phyloP scores from a whole-genome alignment of 2,888 invertebrate genomes.

The Galerucella pusilla region DNA sequence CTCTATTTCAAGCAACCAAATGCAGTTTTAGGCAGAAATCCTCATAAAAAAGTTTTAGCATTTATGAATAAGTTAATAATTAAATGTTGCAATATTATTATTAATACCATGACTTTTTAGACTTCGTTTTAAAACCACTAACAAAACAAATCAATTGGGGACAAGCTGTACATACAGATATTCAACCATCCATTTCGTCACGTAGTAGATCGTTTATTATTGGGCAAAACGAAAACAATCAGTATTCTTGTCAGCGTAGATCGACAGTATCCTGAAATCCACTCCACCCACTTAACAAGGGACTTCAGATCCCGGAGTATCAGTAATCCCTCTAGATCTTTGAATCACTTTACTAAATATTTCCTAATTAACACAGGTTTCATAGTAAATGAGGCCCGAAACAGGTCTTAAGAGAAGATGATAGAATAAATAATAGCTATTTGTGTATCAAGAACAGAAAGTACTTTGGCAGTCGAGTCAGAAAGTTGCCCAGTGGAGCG shows the following conservation, averaged over 20 bases:
- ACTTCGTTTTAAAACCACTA: too few relatives aligned
- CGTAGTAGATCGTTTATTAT: conserved; percentile 28
- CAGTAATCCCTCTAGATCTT: conserved; percentile 43
- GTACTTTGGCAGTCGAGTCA: too few relatives aligned
- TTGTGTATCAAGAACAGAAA: too few relatives aligned
- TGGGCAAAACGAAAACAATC: conserved; percentile 13
- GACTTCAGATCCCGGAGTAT: conserved; percentile 18
- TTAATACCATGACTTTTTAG: too few relatives aligned
- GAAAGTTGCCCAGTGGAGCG: too few relatives aligned
- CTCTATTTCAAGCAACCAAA: too few relatives aligned
- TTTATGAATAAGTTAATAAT: too few relatives aligned
- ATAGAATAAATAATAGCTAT: too few relatives aligned
- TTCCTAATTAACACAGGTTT: conserved; percentile 48
- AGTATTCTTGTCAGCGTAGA: conserved; percentile 28
- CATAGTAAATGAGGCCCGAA: conserved; percentile 22
- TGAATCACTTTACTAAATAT: conserved; percentile 48
- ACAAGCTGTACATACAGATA: background rate
- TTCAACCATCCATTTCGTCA: conserved; percentile 19
- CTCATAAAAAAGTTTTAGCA: too few relatives aligned
- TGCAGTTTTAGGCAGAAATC: too few relatives aligned
- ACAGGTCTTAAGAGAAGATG: background rate
- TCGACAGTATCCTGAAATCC: conserved; percentile 18
- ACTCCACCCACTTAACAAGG: conserved; percentile 20
- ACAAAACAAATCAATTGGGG: background rate
- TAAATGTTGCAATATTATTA: too few relatives aligned